Base-by-base conservation (phyloP, 2,113 vertebrate genomes). In the Eptesicus fuscus region DNA sequence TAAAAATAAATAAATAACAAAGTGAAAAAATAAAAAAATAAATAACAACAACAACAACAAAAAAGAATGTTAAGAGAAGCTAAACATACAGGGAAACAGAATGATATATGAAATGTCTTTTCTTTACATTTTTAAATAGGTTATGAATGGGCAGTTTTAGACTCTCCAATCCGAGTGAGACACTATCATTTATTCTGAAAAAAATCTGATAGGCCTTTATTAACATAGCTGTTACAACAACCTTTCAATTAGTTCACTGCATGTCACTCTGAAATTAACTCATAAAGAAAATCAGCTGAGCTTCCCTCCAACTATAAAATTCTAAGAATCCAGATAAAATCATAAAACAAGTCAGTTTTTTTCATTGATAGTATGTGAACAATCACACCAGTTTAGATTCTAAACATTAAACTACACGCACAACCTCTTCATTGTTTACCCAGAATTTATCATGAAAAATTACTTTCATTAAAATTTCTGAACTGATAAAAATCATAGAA, bases 361-460 rank as follows among this genome's bases (percentile, higher is more conserved):
- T 78, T 49, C 49, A 95, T 35, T 23, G 22, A 71, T 1, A 93
- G 28, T 71, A 71, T 22, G 14, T 9, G 51, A 91, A 85, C 14
- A 86, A 83, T 42, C 40, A 74, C 1, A 83, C 12, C 5, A 42
- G 25, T 85, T 91, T 83, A 82, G 51, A 83, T 35, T 89, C 47
- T 93, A 90, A 90, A 78, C 61, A 77, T 59, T 59, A 85, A 91
- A 4, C 32, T 47, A 71, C 22, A 93, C 4, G 7, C 5, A 65
- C 16, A 44, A 20, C 30, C 37, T 86, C 61, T 90, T 92, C 63
- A 73, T 51, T 16, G 25, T 86, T 78, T 73, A 74, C 4, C 13
- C 59, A 78, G 25, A 53, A 83, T 88, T 95, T 94, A 67, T 70
- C n/a, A 94, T 37, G 25, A 88, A 80, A 84, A 92, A 71, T 65